Base-by-base conservation (phyloP, 53 echinoderm and acorn worm genomes). In the Holothuria leucospilota region DNA sequence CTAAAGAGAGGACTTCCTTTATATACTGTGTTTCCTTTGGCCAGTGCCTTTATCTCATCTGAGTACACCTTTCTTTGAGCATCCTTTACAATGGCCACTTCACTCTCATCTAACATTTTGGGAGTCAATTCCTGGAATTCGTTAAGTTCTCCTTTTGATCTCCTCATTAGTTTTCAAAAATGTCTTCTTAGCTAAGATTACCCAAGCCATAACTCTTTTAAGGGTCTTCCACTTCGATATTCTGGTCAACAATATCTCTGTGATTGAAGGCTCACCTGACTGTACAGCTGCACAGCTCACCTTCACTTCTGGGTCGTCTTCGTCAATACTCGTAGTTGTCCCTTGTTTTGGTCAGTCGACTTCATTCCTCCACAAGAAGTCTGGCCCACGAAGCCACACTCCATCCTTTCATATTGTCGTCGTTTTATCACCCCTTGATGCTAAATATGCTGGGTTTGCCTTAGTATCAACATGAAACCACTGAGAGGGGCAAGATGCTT, bases 381-480 rank as follows among this genome's bases (percentile, higher is more conserved):
- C 72, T 29, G 86, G 90, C 20, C 90, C 90, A 23, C 79, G 58
- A 53, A 90, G 29, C 90, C 86, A 90, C 8, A 83, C n/a, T n/a
- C n/a, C n/a, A n/a, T n/a, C n/a, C n/a, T n/a, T n/a, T n/a, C n/a
- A n/a, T n/a, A n/a, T n/a, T n/a, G n/a, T n/a, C n/a, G n/a, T n/a
- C n/a, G n/a, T n/a, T n/a, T n/a, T n/a, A n/a, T n/a, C n/a, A n/a
- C n/a, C n/a, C n/a, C n/a, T n/a, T n/a, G n/a, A n/a, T n/a, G n/a
- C n/a, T n/a, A n/a, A n/a, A n/a, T n/a, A n/a, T n/a, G n/a, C n/a
- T n/a, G n/a, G n/a, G n/a, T n/a, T n/a, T n/a, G n/a, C n/a, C n/a
- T n/a, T n/a, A n/a, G n/a, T n/a, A n/a, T n/a, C n/a, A n/a, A n/a
- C n/a, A n/a, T n/a, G n/a, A n/a, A n/a, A n/a, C n/a, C n/a, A n/a